Evolutionary conservation across 1,140 invertebrate species (phyloP).

Genomic region (Drosophila ambigua): DNA sequence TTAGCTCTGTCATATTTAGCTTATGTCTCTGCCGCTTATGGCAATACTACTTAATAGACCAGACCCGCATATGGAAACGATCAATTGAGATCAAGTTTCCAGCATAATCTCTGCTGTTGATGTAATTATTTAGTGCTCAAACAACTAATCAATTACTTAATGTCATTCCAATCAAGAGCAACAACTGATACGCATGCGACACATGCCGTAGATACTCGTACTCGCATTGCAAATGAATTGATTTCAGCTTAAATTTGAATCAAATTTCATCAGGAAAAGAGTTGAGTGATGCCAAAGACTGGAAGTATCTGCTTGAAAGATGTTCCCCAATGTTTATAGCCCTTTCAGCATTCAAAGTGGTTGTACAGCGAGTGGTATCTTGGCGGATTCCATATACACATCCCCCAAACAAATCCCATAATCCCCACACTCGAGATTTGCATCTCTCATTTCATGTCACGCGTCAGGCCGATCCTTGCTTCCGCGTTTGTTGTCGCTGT

Average conservation of each 20-base stretch:
- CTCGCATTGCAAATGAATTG: no score
- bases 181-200: no score
- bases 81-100: conserved; percentile 18
- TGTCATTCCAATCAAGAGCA: not conserved
- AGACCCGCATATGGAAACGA: conserved; percentile 7
- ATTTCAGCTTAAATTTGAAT: no score
- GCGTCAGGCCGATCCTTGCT: conserved; percentile 25
- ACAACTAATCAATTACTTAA: not conserved
- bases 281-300: no score
- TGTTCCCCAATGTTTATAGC: no score
- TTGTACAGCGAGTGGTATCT: no score
- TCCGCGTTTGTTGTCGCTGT: conserved; percentile 15
- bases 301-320: no score
- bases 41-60: not conserved
- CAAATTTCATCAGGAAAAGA: no score
- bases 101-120: conserved; percentile 10
- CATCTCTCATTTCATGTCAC: conserved; percentile 22
- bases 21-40: not conserved
- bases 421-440: conserved; percentile 14
- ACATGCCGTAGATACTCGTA: no score
- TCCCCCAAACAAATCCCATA: no score
- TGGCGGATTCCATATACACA: no score
- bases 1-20: conserved; percentile 11
- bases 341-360: no score
- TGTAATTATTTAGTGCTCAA: conserved; percentile 10